Evolutionary conservation across 1,140 invertebrate genomes (phyloP), one percentile per base, ranked within the genome.

Genomic region (Trichomalopsis sarcophagae): DNA sequence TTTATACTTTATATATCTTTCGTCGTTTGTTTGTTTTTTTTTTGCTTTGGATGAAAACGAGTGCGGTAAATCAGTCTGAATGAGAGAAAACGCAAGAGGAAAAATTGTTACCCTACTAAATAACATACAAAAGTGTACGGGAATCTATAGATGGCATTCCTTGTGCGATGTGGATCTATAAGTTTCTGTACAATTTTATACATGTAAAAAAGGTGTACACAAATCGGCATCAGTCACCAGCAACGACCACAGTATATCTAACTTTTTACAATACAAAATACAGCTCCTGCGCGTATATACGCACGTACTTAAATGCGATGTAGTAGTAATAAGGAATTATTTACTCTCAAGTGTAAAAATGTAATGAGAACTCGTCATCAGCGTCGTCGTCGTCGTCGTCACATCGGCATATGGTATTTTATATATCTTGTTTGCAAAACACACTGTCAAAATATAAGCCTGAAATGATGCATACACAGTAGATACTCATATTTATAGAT

Each of bases 261-360:
- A 88, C 91, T 93, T 92, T 93, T 93, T 93, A 92, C 91, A 92
- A 90, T 93, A 92, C 91, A 92, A 93, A 93, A 92, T 92, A 92
- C 90, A 92, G 89, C 91, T 92, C 89, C 91, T 90, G 91, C 89
- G 87, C 81, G 89, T 89, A 87, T 81, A 89, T 89, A 90, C 89
- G 89, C 89, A 86, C 87, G 87, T 89, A 82, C 87, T 89, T 89
- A 89, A 88, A 90, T 88, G 90, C 30, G 74, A 85, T 85, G 62
- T 87, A 89, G 87, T 90, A 88, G 86, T 89, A 90, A 89, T 91
- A 90, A 91, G 88, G 89, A 90, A 88, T 88, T 87, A 88, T 91
- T 90, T 82, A 90, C 87, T 88, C 81, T 88, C 55, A 89, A 87
- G 87, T 89, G 89, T 91, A 91, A 92, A 90, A 89, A 92, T 91